Conservation (phyloP, 2,113 vertebrate species). For the Corythoichthys haematopterus region DNA sequence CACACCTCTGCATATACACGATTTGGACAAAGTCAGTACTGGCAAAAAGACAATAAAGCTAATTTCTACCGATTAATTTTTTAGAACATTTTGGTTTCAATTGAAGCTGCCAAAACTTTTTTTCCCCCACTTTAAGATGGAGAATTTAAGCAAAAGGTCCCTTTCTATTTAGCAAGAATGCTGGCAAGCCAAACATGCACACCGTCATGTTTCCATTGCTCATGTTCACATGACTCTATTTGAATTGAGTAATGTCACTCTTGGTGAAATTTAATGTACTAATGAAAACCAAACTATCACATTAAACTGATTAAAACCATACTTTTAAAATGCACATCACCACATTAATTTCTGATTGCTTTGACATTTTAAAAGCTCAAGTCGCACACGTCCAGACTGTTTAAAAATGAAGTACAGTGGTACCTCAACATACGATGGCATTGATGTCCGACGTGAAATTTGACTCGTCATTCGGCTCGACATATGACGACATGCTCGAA, state of each 20-base stretch:
- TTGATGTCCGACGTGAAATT: no score
- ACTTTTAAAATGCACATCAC: not conserved
- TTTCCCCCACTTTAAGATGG: no score
- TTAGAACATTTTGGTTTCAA: constrained; percentile 30
- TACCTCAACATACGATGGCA: no score
- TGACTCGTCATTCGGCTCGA: no score
- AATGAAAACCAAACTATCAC: not conserved
- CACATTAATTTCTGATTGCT: not conserved
- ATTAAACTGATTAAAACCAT: not conserved
- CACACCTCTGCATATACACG: no score
- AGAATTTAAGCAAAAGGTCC: no score
- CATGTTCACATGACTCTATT: constrained; percentile 10
- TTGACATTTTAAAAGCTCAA: no score
- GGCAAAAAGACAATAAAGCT: constrained; percentile 28
- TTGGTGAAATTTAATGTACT: not conserved
- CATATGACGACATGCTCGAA: no score
- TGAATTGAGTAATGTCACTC: not conserved
- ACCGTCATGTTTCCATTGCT: constrained; percentile 9
- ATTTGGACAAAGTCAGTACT: constrained; percentile 41
- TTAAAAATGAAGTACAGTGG: no score
- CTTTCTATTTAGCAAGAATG: no score
- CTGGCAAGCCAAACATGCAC: not conserved
- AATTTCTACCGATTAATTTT: constrained; percentile 47
- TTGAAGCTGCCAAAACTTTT: not conserved
- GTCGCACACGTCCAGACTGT: no score